A percentile compares a stretch with the other conserved stretches of the same genome.
phyloP scores from a whole-genome alignment of 2,888 invertebrate species.

The Parapristionchus giblindavisi region DNA sequence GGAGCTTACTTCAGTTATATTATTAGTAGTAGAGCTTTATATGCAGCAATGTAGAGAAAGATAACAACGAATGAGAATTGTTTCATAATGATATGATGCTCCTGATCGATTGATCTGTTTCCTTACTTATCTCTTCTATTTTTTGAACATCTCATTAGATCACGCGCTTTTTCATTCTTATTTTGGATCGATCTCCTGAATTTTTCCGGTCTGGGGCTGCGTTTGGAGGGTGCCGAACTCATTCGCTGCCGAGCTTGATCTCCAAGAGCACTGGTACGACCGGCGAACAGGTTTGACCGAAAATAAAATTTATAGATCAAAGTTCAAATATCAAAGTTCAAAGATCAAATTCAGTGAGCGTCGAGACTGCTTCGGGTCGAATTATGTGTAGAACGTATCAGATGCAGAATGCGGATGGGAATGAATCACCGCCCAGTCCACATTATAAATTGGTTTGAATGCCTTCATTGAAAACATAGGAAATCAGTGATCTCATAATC shows the following conservation, averaged over 20 bases:
- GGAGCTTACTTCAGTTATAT: neutral
- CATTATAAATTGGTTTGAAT: constrained; percentile 31
- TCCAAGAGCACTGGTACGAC: constrained; percentile 32
- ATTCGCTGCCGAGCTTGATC: constrained; percentile 25
- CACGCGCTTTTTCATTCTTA: too few species aligned
- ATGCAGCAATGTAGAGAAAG: too few species aligned
- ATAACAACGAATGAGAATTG: too few species aligned
- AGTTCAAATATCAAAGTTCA: neutral
- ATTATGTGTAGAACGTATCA: constrained; percentile 9
- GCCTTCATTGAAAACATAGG: neutral
- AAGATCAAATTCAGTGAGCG: neutral
- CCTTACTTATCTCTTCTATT: too few species aligned
- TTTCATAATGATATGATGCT: too few species aligned
- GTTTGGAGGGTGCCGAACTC: constrained; percentile 38
- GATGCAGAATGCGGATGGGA: constrained; percentile 27
- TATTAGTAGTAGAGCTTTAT: neutral
- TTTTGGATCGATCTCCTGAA: too few species aligned
- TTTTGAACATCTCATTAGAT: too few species aligned
- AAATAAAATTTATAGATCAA: too few species aligned
- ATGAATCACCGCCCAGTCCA: constrained; percentile 22
- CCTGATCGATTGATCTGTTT: too few species aligned
- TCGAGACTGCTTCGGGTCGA: constrained; percentile 17
- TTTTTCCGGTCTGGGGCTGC: constrained; percentile 35
- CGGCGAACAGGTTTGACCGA: constrained; percentile 14
- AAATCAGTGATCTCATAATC: neutral